Conservation (phyloP, 1,140 invertebrate genomes). For the Rhizoglyphus robini region DNA sequence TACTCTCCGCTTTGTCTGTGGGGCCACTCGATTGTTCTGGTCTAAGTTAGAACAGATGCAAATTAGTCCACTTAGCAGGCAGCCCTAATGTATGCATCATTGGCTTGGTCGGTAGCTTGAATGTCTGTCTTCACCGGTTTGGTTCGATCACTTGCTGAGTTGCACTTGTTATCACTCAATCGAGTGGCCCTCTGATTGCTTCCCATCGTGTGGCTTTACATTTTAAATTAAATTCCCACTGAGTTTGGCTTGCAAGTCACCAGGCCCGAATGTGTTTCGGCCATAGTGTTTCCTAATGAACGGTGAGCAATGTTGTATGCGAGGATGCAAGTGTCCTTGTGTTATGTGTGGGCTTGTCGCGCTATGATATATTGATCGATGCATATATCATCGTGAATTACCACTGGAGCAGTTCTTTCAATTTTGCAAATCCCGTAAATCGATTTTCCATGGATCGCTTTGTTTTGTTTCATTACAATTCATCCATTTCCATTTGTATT, state of each 20-base stretch:
- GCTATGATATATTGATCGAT: not conserved
- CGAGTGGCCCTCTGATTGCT: not conserved
- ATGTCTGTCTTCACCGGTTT: no score
- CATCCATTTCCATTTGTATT: conserved; percentile 1
- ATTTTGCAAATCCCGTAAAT: not conserved
- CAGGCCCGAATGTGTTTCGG: not conserved
- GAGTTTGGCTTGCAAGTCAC: not conserved
- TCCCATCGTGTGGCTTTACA: not conserved
- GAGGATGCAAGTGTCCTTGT: not conserved
- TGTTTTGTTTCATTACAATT: conserved; percentile 6
- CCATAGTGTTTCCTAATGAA: not conserved
- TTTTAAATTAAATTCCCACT: not conserved
- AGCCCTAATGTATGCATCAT: not conserved
- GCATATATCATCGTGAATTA: not conserved
- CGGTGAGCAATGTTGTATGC: not conserved
- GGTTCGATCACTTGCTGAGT: not conserved
- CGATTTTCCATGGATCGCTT: conserved; percentile 4
- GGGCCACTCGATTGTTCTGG: not conserved
- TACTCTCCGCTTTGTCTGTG: not conserved
- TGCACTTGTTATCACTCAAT: not conserved
- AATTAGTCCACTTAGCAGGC: not conserved
- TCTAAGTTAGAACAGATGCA: not conserved
- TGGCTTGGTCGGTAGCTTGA: no score
- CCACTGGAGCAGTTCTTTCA: not conserved
- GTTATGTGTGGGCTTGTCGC: not conserved